A percentile compares a stretch with the other conserved stretches of the same genome.
Conservation (phyloP, 2,888 invertebrate species). For the Cheiracanthium punctorium region DNA sequence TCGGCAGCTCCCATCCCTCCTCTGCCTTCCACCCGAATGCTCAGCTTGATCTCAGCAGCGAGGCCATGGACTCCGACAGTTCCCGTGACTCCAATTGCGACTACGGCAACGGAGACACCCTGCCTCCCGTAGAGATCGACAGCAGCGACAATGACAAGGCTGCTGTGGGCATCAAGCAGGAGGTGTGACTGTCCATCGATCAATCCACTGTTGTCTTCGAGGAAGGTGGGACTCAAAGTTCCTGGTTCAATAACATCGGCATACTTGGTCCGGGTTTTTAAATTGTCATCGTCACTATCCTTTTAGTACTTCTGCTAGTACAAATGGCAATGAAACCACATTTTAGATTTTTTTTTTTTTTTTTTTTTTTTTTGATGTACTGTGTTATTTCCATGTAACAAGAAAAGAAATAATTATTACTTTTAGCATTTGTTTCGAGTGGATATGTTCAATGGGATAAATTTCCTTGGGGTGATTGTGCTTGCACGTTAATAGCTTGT, state of each 20-base stretch:
- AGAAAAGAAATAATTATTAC: no score
- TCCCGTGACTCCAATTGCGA: constrained; percentile 52
- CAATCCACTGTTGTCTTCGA: not conserved
- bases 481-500: no score
- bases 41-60: constrained; percentile 64
- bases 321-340: no score
- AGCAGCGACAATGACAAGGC: constrained; percentile 38
- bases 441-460: no score
- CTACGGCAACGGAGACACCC: constrained; percentile 60
- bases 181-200: constrained; percentile 34
- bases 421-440: no score
- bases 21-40: constrained; percentile 64
- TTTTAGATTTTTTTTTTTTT: no score
- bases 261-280: constrained; percentile 21
- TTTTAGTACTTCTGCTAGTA: no score
- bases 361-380: no score
- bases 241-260: constrained; percentile 30
- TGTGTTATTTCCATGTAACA: no score
- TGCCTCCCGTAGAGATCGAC: constrained; percentile 43
- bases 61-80: constrained; percentile 66
- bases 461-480: no score
- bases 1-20: constrained; percentile 28
- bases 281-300: no score
- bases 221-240: constrained; percentile 7
- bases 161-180: constrained; percentile 54